Conservation (phyloP, 2,888 invertebrate species). For the Capitulum mitella region DNA sequence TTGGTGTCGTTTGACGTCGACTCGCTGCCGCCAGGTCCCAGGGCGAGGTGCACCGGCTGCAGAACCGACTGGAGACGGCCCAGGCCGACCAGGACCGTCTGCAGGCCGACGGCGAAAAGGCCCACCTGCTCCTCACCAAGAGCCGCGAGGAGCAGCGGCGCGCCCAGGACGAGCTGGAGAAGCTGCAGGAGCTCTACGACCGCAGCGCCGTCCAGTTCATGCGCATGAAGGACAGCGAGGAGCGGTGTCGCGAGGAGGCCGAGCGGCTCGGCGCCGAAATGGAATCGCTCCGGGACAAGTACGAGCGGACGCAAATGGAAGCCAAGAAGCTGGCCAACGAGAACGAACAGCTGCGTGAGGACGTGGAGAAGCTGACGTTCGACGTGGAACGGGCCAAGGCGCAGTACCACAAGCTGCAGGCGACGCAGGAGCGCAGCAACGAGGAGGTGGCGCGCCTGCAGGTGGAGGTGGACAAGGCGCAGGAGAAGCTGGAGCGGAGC, state of each 20-base stretch:
- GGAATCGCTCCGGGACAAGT: slow-evolving; percentile 78
- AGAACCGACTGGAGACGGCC: slow-evolving; percentile 77
- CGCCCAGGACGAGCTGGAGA: slow-evolving; percentile 73
- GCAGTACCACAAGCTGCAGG: slow-evolving; percentile 74
- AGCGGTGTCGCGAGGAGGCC: slow-evolving; percentile 73
- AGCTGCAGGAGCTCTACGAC: slow-evolving; percentile 82
- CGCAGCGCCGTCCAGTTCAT: slow-evolving; percentile 74
- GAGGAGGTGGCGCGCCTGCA: slow-evolving; percentile 81
- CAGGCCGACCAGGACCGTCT: slow-evolving; percentile 81
- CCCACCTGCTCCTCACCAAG: slow-evolving; percentile 67
- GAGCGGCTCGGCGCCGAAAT: slow-evolving; percentile 69
- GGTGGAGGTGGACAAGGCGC: slow-evolving; percentile 83
- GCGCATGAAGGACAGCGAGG: slow-evolving; percentile 80
- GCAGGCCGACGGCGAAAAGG: slow-evolving; percentile 77
- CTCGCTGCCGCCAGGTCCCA: slow-evolving; percentile 60
- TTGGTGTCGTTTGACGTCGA: too few species aligned
- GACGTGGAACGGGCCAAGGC: slow-evolving; percentile 76
- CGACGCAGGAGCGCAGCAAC: slow-evolving; percentile 76
- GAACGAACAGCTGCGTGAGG: slow-evolving; percentile 40
- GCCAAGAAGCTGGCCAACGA: slow-evolving; percentile 56
- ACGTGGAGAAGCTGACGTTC: slow-evolving; percentile 47
- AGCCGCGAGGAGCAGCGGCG: slow-evolving; percentile 77
- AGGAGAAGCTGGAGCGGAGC: slow-evolving; percentile 79
- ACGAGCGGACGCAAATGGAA: slow-evolving; percentile 83
- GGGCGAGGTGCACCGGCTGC: slow-evolving; percentile 78